These are phyloP conservation scores for Sciaenops ocellatus DNA, from an alignment of 2,797 vertebrate genomes.

Conservation along the genomic window DNA sequence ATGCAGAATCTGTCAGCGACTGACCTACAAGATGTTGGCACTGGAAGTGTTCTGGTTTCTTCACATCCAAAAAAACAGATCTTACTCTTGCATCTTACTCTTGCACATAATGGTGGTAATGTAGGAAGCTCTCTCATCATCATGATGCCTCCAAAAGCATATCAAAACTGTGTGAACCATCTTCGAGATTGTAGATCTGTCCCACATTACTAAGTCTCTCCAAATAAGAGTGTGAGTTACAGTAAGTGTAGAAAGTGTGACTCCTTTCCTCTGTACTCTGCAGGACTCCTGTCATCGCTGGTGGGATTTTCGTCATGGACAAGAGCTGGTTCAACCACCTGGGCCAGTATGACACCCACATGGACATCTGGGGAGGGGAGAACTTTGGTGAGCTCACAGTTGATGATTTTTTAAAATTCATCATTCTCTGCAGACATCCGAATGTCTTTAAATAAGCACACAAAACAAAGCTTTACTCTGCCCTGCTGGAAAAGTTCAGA, in stretches of 20 bases:
- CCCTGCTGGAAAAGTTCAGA: not conserved
- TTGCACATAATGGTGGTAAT: too few species aligned
- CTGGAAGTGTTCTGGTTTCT: too few species aligned
- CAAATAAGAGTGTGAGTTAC: not conserved
- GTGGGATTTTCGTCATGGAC: constrained; percentile 98
- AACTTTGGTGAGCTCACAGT: constrained; percentile 94
- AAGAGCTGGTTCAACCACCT: constrained; percentile 99
- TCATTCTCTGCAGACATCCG: not conserved
- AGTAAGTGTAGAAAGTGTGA: not conserved
- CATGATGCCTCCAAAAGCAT: not conserved
- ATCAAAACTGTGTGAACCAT: not conserved
- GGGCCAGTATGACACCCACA: constrained; percentile 98
- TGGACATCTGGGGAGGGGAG: constrained; percentile 99
- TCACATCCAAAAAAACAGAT: too few species aligned
- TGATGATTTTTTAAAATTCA: not conserved
- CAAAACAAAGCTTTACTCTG: not conserved
- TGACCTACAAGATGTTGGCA: too few species aligned
- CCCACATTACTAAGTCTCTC: not conserved
- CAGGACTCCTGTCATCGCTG: constrained; percentile 98
- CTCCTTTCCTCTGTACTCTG: not conserved
- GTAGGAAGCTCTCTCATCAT: not conserved
- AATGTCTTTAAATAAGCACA: constrained; percentile 1
- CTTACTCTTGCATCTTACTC: too few species aligned
- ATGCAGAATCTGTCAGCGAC: too few species aligned
- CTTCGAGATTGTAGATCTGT: not conserved